Evolutionary conservation across 2,113 vertebrate genomes (phyloP).

Genomic region (Etia nguti): DNA sequence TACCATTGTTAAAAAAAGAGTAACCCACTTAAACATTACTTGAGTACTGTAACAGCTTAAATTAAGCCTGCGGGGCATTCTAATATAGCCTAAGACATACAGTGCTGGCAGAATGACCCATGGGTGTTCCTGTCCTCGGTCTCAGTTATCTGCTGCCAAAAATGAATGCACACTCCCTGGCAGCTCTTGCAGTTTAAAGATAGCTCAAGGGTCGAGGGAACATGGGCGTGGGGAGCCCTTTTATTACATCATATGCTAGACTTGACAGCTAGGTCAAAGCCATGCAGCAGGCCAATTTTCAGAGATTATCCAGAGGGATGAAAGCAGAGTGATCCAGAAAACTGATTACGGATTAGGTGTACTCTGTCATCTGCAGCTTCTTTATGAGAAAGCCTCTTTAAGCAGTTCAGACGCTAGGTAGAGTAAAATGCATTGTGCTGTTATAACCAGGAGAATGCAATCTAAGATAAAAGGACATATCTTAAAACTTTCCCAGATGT

Average conservation of each 20-base stretch:
- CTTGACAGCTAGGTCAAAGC: slow-evolving; percentile 39
- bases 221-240: background rate
- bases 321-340: background rate
- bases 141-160: slow-evolving; percentile 57
- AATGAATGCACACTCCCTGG: slow-evolving; percentile 46
- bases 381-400: background rate
- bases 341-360: slow-evolving; percentile 9
- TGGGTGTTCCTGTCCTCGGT: slow-evolving; percentile 23
- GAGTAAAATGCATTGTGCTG: background rate
- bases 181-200: slow-evolving; percentile 58
- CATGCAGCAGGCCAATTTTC: slow-evolving; percentile 17
- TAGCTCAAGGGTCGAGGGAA: slow-evolving; percentile 30
- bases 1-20: background rate
- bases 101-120: background rate
- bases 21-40: background rate
- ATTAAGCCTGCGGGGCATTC: background rate
- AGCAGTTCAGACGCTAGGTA: background rate
- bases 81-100: slow-evolving; percentile 1
- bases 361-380: slow-evolving; percentile 1
- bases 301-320: slow-evolving; percentile 31
- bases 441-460: background rate
- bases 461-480: background rate
- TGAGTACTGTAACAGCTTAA: background rate
- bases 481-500: background rate
- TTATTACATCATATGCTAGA: slow-evolving; percentile 45